Evolutionary conservation across 1,140 invertebrate species (phyloP), one percentile per base, ranked within the genome.

Genomic region (Panagrolaimus sp.): DNA sequence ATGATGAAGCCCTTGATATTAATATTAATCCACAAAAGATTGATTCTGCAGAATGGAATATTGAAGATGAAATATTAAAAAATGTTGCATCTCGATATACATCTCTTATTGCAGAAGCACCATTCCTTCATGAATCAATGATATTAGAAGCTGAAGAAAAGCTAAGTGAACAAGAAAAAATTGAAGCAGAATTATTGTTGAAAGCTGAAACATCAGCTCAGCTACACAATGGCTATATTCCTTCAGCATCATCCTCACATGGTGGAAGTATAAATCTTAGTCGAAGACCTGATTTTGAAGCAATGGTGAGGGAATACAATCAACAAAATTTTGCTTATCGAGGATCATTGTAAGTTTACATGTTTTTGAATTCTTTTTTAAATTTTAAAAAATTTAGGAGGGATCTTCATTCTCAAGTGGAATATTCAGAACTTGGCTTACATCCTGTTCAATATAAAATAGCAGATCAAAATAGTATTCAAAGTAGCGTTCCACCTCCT

Each of bases 91-190:
- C 13, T 9, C n/a, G 23, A 7, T 25, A 38, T 65, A 0, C 38
- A 9, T 9, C 13, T 16, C 5, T 14, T 8, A 64, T 25, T 71
- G 23, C 57, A 11, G 43, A 89, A 86, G 89, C 91, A 79, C 96
- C 95, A 0, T 98, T 98, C 85, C 90, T 94, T 75, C 96, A 99
- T 82, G 96, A 98, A 84, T 95, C 92, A 23, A 85, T 98, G 44
- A 86, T 98, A 7, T 90, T 97, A 1, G 96, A 98, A 84, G 87
- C 92, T 43, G 94, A 98, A 76, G 91, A 95, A 78, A 92, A 94
- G 78, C 85, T 98, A 13, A 96, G 92, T 2, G 91, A 92, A 81
- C 90, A 91, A 31, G 96, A 98, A 82, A 97, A 98, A 83, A 86
- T 91, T 73, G 85, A 96, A 53, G 96, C 95, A 0, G 91, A 93